These are phyloP conservation scores for Pocota personata DNA, from an alignment of 2,888 invertebrate species.

Conservation along the genomic window DNA sequence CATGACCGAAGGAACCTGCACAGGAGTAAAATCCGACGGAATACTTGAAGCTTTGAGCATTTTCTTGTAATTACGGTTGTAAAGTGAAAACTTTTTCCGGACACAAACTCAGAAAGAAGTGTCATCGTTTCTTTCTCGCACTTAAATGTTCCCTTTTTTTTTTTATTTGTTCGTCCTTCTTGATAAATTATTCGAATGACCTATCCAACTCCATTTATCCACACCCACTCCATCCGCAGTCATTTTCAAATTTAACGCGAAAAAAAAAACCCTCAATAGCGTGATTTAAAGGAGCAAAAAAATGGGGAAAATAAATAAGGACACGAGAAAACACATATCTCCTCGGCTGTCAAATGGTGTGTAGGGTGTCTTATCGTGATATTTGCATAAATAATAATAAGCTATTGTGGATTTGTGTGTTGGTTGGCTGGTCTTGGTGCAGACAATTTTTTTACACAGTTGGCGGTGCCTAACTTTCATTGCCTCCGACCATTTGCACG, in stretches of 20 bases:
- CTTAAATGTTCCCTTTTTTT: constrained; percentile 11
- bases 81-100: constrained; percentile 40
- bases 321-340: constrained; percentile 4
- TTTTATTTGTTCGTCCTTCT: constrained; percentile 33
- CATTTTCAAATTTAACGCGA: constrained; percentile 35
- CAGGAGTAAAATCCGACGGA: background rate
- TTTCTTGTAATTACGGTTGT: constrained; percentile 49
- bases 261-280: constrained; percentile 26
- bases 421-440: background rate
- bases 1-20: background rate
- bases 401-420: background rate
- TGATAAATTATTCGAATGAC: constrained; percentile 60
- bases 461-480: background rate
- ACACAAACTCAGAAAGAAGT: constrained; percentile 27
- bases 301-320: constrained; percentile 20
- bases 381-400: constrained; percentile 56
- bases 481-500: background rate
- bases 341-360: constrained; percentile 12
- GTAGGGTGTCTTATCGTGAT: constrained; percentile 51
- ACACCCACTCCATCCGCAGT: background rate
- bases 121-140: constrained; percentile 27
- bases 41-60: constrained; percentile 8
- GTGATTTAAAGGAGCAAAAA: constrained; percentile 43
- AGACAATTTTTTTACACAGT: background rate
- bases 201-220: background rate